Conservation (phyloP, 2,888 invertebrate species). For the Hecatera dysodea region DNA sequence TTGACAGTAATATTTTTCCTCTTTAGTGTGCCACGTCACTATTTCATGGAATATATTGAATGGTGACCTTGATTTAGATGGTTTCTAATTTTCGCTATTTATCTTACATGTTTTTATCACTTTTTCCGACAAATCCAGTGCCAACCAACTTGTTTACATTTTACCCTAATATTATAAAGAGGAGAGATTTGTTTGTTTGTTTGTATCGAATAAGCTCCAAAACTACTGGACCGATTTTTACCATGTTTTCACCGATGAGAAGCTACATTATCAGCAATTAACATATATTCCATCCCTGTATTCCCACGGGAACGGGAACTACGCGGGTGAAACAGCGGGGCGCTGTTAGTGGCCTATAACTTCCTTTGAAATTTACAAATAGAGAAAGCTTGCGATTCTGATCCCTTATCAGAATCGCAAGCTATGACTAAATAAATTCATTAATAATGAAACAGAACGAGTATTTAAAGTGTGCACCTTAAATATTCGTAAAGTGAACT, state of each 20-base stretch:
- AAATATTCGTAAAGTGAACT: background rate
- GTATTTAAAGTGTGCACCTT: background rate
- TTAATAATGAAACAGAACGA: background rate
- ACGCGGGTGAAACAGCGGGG: no score
- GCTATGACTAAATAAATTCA: background rate
- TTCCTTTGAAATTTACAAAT: constrained; percentile 11
- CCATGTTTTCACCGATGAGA: no score
- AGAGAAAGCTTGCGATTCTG: background rate
- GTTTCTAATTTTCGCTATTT: constrained; percentile 21
- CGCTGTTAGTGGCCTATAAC: background rate
- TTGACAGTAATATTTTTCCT: constrained; percentile 67
- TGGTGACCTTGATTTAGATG: constrained; percentile 46
- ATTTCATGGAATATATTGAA: constrained; percentile 44
- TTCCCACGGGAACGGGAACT: no score
- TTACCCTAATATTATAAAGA: no score
- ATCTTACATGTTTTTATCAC: constrained; percentile 7
- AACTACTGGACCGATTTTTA: no score
- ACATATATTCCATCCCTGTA: no score
- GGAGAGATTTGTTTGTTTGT: no score
- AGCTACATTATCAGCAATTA: no score
- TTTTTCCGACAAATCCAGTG: background rate
- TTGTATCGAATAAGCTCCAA: no score
- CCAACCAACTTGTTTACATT: background rate
- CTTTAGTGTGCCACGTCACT: constrained; percentile 58
- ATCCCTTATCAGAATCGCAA: background rate